Evolutionary conservation across 2,113 vertebrate species (phyloP).

Genomic region (Hyperopisus bebe): DNA sequence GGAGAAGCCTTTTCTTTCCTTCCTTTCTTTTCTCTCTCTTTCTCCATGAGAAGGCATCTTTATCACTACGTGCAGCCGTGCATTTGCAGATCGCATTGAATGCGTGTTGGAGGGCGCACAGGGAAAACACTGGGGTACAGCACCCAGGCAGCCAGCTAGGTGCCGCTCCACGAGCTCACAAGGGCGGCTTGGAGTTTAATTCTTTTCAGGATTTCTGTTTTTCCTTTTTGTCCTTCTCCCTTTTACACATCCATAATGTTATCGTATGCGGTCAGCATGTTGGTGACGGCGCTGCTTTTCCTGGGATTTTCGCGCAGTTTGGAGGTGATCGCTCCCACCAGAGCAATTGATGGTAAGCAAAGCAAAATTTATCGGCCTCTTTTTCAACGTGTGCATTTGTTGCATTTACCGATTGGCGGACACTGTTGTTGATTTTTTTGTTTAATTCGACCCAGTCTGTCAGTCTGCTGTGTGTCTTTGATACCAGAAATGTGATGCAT

Average conservation of each 20-base stretch:
- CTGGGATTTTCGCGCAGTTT: constrained; percentile 61
- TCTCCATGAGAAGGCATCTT: constrained; percentile 23
- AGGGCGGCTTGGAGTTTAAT: constrained; percentile 46
- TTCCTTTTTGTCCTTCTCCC: background rate
- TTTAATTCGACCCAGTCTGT: background rate
- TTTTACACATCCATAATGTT: constrained; percentile 44
- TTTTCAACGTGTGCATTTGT: background rate
- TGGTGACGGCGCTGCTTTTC: constrained; percentile 56
- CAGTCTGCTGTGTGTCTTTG: background rate
- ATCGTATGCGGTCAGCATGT: constrained; percentile 46
- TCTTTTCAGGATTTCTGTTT: constrained; percentile 12
- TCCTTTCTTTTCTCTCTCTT: constrained; percentile 8
- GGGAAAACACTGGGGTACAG: constrained; percentile 39
- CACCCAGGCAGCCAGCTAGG: constrained; percentile 46
- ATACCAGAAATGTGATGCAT: background rate
- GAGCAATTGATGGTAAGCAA: constrained; percentile 61
- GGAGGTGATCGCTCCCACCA: constrained; percentile 52
- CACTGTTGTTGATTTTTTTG: background rate
- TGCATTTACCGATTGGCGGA: background rate
- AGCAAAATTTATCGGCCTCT: constrained; percentile 2
- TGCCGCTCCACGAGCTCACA: constrained; percentile 46
- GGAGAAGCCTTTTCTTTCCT: constrained; percentile 39
- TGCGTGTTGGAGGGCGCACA: constrained; percentile 39
- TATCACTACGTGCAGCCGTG: constrained; percentile 32
- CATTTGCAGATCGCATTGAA: constrained; percentile 30